Percentiles rank a stretch among this genome's conserved stretches.
Evolutionary conservation across 2,797 vertebrate genomes (phyloP).

Genomic region (Darevskia mixta): DNA sequence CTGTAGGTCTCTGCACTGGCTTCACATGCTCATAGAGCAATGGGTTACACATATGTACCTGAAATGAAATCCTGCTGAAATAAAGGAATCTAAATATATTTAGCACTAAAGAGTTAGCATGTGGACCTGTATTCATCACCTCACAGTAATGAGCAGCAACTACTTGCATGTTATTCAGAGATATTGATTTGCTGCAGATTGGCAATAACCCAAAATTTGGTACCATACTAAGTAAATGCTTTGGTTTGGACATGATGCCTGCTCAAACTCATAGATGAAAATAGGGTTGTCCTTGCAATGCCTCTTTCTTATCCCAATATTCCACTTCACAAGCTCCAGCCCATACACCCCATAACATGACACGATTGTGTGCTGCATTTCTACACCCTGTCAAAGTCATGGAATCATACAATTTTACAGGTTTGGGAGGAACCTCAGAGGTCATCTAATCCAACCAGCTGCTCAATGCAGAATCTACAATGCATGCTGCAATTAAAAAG

Average conservation of each 20-base stretch:
- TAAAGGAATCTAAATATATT: not conserved
- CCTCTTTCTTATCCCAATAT: not conserved
- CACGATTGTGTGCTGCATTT: not conserved
- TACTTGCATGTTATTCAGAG: not conserved
- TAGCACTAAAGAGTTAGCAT: not conserved
- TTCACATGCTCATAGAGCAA: not conserved
- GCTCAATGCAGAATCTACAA: too few species aligned
- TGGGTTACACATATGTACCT: not conserved
- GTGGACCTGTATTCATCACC: not conserved
- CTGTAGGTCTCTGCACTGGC: not conserved
- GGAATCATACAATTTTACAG: not conserved
- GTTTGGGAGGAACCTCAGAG: not conserved
- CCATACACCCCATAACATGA: not conserved
- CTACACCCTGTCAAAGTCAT: not conserved
- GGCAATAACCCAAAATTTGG: too few species aligned
- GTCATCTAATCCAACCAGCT: not conserved
- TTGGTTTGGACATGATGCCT: not conserved
- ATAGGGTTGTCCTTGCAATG: not conserved
- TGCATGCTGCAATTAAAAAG: too few species aligned
- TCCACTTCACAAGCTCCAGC: not conserved
- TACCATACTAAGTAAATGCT: not conserved
- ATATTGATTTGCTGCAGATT: not conserved
- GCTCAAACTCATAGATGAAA: not conserved
- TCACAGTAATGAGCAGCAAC: not conserved
- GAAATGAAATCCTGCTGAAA: not conserved